phyloP scores from a whole-genome alignment of 2,113 vertebrate species.

The Phainopepla nitens region DNA sequence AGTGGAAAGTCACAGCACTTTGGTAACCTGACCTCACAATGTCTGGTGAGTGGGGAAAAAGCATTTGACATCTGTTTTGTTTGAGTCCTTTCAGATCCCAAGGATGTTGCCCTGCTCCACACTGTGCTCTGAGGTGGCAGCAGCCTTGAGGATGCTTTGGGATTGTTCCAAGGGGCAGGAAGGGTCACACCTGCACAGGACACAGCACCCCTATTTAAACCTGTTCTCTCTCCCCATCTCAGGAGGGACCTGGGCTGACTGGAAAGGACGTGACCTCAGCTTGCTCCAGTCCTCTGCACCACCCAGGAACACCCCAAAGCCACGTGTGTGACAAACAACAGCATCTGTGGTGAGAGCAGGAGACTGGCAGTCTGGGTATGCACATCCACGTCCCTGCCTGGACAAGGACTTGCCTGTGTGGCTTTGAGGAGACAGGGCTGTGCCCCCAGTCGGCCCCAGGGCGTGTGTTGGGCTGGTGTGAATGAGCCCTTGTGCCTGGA shows the following conservation, averaged over 20 bases:
- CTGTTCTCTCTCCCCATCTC: not conserved
- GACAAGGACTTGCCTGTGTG: not conserved
- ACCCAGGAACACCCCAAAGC: not conserved
- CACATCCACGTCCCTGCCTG: not conserved
- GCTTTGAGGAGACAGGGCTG: not conserved
- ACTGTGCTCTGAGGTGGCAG: fast-evolving
- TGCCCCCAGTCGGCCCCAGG: fast-evolving
- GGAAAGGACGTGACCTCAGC: not conserved
- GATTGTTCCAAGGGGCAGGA: not conserved
- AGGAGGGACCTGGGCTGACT: not conserved
- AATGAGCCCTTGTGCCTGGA: not conserved
- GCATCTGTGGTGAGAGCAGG: not conserved
- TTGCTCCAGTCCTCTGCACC: not conserved
- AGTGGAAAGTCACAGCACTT: not conserved
- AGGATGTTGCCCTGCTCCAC: not conserved
- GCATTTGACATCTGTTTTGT: not conserved
- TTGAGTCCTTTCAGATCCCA: not conserved
- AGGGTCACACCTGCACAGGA: not conserved
- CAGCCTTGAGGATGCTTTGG: not conserved
- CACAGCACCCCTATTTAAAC: fast-evolving
- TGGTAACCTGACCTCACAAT: not conserved
- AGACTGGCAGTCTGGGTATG: not conserved
- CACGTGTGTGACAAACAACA: not conserved
- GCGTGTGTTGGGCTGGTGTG: not conserved
- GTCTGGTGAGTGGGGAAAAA: not conserved